A percentile compares a stretch with the other conserved stretches of the same genome.
Evolutionary conservation across 2,797 vertebrate genomes (phyloP).

Genomic region (Myripristis murdjan): DNA sequence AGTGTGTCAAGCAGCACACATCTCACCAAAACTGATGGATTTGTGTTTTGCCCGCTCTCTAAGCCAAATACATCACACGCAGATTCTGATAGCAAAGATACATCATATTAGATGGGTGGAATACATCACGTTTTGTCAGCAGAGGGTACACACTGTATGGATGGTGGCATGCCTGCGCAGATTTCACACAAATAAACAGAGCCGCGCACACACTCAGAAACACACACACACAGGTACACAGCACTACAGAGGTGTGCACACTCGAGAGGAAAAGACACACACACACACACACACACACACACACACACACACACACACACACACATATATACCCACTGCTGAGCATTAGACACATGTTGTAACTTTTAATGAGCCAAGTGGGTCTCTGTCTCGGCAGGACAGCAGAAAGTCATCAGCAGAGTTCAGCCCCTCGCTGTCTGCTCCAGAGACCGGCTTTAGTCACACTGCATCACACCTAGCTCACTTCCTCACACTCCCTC

Average conservation of each 20-base stretch:
- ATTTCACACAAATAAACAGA: conserved; percentile 18
- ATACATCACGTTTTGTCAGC: conserved; percentile 39
- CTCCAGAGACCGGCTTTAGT: conserved; percentile 68
- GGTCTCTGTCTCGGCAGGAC: conserved; percentile 71
- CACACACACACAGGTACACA: conserved; percentile 28
- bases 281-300: too few species aligned
- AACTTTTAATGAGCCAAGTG: conserved; percentile 80
- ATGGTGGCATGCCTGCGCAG: conserved; percentile 16
- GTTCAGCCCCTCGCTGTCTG: conserved; percentile 69
- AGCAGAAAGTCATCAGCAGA: conserved; percentile 76
- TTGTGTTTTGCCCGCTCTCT: conserved; percentile 34
- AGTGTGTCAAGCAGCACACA: conserved; percentile 35
- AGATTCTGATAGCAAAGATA: conserved; percentile 40
- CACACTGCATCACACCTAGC: conserved; percentile 76
- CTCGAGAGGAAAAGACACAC: not conserved
- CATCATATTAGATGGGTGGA: conserved; percentile 30
- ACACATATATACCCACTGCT: conserved; percentile 15
- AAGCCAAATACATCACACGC: conserved; percentile 56
- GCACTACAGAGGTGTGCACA: conserved; percentile 14
- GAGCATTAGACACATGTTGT: conserved; percentile 63
- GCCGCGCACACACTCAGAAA: conserved; percentile 9
- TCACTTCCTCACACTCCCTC: conserved; percentile 55
- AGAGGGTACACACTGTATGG: conserved; percentile 22
- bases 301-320: conserved; percentile 15
- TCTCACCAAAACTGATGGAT: conserved; percentile 68